Evolutionary conservation across 2,113 vertebrate genomes (phyloP), one percentile per base, ranked within the genome.

Genomic region (Muntiacus reevesi): DNA sequence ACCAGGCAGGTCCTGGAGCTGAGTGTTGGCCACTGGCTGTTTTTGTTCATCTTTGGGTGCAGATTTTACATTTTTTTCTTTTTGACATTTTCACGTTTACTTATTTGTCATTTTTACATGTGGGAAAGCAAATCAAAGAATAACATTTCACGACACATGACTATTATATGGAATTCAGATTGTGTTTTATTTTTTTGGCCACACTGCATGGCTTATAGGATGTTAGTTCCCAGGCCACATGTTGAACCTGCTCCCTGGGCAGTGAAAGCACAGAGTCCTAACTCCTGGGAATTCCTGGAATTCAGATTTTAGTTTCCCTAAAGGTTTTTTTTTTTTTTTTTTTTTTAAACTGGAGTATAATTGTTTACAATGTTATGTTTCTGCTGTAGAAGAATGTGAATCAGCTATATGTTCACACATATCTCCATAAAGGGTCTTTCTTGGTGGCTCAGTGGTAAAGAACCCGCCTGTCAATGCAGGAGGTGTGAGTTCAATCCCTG

Each of bases 341-440:
- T 43, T 43, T 25, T 74, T 25, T 6, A 11, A 43, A 43, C 36
- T 43, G 71, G 40, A 74, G 11, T 74, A 7, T 74, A 13, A 6
- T 43, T 74, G 23, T 43, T 74, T 43, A 3, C 36, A 25, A 1
- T 25, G 36, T 74, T 7, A 5, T 3, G 6, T 25, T 74, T 7
- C 36, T 25, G 36, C 71, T 74, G 71, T 74, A 27, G 36, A 25
- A 43, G 36, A 43, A 43, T 14, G 71, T 74, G 36, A 43, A 3
- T 14, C 71, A 7, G 21, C 36, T 40, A 2, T 74, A 6, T 25
- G 67, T 25, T 2, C 3, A 23, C 36, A 40, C 6, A 0, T 6
- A 12, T 71, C 62, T 67, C 62, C 33, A 71, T 36, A 23, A 71
- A 12, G 5, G 67, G 67, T 28, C n/a, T 71, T 71, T 19, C 67